These are phyloP conservation scores for Xiphophorus birchmanni DNA, from an alignment of 2,797 vertebrate species.

Conservation along the genomic window DNA sequence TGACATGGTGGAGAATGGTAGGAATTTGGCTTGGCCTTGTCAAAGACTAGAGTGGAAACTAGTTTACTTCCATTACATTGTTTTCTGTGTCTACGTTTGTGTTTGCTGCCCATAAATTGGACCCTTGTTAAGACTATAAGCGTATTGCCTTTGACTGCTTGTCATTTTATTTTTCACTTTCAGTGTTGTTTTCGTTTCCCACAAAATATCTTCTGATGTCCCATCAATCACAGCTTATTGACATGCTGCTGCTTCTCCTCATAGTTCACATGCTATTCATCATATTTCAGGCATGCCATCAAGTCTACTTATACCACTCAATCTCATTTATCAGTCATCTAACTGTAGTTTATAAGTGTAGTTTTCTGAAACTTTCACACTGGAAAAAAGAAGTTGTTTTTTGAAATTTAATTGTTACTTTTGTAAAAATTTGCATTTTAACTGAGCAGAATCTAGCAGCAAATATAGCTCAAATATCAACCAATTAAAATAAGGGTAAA, in stretches of 20 bases:
- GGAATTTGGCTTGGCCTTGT: not conserved
- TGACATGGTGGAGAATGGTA: not conserved
- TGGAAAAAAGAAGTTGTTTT: not conserved
- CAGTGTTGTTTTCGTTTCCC: not conserved
- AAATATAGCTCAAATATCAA: not conserved
- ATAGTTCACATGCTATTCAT: slow-evolving; percentile 3
- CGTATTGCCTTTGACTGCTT: not conserved
- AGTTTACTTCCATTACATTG: not conserved
- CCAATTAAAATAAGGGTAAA: not conserved
- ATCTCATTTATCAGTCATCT: slow-evolving; percentile 2
- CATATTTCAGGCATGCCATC: slow-evolving; percentile 2
- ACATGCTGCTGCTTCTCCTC: slow-evolving; percentile 4
- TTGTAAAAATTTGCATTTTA: not conserved
- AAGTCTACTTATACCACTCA: slow-evolving; percentile 1
- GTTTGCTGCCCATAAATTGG: not conserved
- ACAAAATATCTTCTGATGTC: not conserved
- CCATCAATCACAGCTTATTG: slow-evolving; percentile 10
- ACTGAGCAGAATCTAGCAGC: not conserved
- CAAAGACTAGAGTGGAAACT: not conserved
- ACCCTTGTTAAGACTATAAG: not conserved
- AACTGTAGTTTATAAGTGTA: not conserved
- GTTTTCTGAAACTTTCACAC: not conserved
- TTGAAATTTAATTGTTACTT: not conserved
- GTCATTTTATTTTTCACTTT: slow-evolving; percentile 5
- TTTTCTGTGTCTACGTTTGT: not conserved